Evolutionary conservation across 2,888 invertebrate genomes (phyloP).

Genomic region (Drosophila ezoana): DNA sequence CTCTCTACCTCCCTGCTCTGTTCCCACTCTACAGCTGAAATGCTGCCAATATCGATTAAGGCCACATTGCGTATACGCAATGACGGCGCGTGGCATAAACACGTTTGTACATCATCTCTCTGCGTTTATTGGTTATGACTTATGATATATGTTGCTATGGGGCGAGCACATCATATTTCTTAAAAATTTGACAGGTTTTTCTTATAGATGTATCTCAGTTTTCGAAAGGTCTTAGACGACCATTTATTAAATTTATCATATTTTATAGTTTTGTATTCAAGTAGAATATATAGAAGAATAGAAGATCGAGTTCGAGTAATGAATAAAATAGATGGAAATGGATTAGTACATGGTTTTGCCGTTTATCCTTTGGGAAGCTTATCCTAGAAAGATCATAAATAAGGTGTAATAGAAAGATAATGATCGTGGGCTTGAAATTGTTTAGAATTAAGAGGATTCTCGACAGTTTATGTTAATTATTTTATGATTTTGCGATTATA

Average conservation of each 20-base stretch:
- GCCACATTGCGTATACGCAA: constrained; percentile 59
- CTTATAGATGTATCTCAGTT: constrained; percentile 4
- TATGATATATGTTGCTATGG: constrained; percentile 3
- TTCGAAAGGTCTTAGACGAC: constrained; percentile 1
- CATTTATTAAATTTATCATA: constrained; percentile 7
- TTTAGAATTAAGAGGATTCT: too few relatives aligned
- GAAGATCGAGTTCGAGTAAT: too few relatives aligned
- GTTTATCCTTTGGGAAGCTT: too few relatives aligned
- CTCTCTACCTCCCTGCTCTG: constrained; percentile 6
- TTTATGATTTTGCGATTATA: too few relatives aligned
- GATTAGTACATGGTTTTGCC: too few relatives aligned
- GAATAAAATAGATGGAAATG: too few relatives aligned
- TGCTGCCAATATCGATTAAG: constrained; percentile 68
- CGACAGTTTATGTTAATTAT: too few relatives aligned
- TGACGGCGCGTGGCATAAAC: constrained; percentile 23
- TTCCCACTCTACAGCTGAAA: constrained; percentile 6
- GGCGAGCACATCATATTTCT: constrained; percentile 2
- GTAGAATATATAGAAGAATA: neutral
- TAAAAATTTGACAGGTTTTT: constrained; percentile 13
- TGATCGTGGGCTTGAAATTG: too few relatives aligned
- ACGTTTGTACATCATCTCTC: constrained; percentile 32
- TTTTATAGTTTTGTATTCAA: neutral
- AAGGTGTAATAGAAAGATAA: too few relatives aligned
- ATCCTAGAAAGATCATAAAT: too few relatives aligned
- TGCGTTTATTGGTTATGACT: constrained; percentile 8